Evolutionary conservation across 2,113 vertebrate species (phyloP), one percentile per base, ranked within the genome.

Genomic region (Megatriorchis doriae): DNA sequence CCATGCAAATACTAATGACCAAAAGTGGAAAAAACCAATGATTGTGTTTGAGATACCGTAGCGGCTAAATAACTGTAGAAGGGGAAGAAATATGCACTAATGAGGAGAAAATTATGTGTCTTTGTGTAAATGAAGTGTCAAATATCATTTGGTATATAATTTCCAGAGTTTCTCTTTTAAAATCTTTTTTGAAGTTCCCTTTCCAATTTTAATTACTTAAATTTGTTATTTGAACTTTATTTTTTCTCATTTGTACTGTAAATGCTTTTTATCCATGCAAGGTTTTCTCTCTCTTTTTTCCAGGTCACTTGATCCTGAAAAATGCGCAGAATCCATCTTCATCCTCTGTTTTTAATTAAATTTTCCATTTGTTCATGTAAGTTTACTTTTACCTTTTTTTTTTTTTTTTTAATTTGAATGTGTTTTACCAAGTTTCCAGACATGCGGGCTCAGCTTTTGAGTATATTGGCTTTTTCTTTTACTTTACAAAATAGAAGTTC

Each of bases 321-420:
- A 95, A 95, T 90, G 71, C 17, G 13, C 17, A 88, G 48, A 83
- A 95, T 95, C 78, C 14, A 48, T 84, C 55, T 71, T 91, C 22
- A 38, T 79, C 21, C 52, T 77, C 80, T 96, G 78, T 22, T 95
- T 93, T 95, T 77, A 92, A 96, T 97, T 94, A 93, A 62, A 71
- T 78, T 86, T 75, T 81, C 34, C 34, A 25, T 82, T 89, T 91
- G 29, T 81, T 91, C 42, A 25, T 53, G 16, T 61, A 86, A 81
- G 34, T 45, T 90, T 81, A 5, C 11, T 62, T 95, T 93, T 88
- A 10, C 23, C 3, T n/a, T 70, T 32, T 22, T 47, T 70, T 42
- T 43, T 34, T 47, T 67, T 45, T 34, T 25, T 34, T 8, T 32
- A 53, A 71, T 56, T 73, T 50, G 2, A 45, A 22, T 0, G 0